Evolutionary conservation across 2,113 vertebrate genomes (phyloP).

Genomic region (Phocoena sinus): DNA sequence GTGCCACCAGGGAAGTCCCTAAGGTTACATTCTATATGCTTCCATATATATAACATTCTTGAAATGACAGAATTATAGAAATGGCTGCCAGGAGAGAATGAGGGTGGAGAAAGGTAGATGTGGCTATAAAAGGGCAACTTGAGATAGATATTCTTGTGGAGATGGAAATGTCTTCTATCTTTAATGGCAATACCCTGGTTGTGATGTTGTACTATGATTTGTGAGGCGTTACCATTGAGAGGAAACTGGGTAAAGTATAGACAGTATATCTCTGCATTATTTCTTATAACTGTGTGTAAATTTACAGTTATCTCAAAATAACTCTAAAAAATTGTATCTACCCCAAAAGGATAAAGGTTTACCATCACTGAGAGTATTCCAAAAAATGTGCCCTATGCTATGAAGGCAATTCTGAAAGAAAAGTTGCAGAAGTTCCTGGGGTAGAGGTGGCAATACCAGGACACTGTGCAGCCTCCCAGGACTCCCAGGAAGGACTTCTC

Average conservation of each 20-base stretch:
- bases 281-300: background rate
- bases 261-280: background rate
- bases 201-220: background rate
- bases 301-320: background rate
- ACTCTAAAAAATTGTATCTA: background rate
- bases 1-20: too few relatives aligned
- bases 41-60: background rate
- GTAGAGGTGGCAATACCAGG: background rate
- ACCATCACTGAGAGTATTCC: background rate
- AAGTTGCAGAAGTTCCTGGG: background rate
- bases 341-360: background rate
- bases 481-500: background rate
- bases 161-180: background rate
- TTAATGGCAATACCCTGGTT: background rate
- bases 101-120: background rate
- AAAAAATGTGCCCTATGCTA: background rate
- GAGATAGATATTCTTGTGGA: background rate
- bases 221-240: background rate
- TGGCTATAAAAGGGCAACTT: background rate
- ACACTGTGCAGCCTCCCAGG: background rate
- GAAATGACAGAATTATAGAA: slow-evolving; percentile 4
- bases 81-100: background rate
- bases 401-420: background rate
- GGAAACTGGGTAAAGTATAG: background rate
- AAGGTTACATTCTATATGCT: background rate